Percentiles rank a stretch among this genome's conserved stretches.
Evolutionary conservation across 2,797 vertebrate genomes (phyloP).

Genomic region (Molossus molossus): DNA sequence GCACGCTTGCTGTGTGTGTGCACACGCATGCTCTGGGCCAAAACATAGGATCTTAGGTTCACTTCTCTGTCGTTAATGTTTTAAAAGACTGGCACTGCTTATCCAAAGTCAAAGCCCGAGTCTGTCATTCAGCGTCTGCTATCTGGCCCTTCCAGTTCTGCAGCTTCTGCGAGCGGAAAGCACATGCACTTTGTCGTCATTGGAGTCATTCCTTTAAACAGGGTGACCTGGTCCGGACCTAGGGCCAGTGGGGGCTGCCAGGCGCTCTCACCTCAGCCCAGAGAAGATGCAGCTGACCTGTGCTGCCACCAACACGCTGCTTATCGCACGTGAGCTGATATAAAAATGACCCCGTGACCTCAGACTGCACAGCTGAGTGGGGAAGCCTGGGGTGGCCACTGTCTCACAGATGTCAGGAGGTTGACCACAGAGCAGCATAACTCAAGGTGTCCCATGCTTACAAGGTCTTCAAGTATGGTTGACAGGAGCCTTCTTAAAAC

Average conservation of each 20-base stretch:
- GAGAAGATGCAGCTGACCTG: neutral
- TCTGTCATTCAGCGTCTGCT: neutral
- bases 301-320: neutral
- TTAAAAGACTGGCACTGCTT: neutral
- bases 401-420: neutral
- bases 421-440: neutral
- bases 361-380: neutral
- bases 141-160: neutral
- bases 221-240: neutral
- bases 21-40: neutral
- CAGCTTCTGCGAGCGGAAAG: slow-evolving; percentile 14
- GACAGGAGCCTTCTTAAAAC: neutral
- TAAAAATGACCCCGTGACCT: neutral
- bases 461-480: neutral
- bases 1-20: neutral
- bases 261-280: neutral
- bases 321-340: neutral
- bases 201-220: neutral
- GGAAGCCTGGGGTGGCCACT: neutral
- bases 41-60: neutral
- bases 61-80: neutral
- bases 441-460: neutral
- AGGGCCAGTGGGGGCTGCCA: neutral
- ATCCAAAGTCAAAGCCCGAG: neutral
- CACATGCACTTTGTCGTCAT: neutral